phyloP scores from a whole-genome alignment of 2,797 vertebrate species.

The Naso thynnoides region DNA sequence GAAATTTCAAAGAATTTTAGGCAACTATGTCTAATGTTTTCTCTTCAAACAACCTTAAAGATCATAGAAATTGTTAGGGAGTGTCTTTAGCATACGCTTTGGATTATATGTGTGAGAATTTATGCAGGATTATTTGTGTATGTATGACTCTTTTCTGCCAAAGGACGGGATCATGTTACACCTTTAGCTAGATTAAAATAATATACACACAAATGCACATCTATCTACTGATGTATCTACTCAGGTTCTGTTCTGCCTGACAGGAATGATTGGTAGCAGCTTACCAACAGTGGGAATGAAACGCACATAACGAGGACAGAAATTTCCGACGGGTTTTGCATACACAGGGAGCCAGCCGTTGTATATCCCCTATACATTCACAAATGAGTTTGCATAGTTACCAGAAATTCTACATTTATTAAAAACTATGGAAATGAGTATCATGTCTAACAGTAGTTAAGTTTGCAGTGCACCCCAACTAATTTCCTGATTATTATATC shows the following conservation, averaged over 20 bases:
- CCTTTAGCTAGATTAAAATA: slow-evolving; percentile 7
- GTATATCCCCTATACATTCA: not conserved
- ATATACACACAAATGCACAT: not conserved
- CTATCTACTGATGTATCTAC: not conserved
- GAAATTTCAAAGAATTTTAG: not conserved
- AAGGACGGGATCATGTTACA: not conserved
- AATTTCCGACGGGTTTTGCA: not conserved
- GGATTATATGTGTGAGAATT: not conserved
- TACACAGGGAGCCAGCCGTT: not conserved
- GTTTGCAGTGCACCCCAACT: not conserved
- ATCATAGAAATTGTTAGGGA: not conserved
- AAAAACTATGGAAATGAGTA: not conserved
- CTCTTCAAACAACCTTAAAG: not conserved
- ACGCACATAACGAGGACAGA: too few relatives aligned
- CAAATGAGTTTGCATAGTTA: not conserved
- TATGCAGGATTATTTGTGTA: not conserved
- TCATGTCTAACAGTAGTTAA: not conserved
- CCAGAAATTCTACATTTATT: not conserved
- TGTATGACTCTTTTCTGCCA: not conserved
- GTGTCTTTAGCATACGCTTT: not conserved
- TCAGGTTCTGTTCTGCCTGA: not conserved
- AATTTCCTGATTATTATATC: slow-evolving; percentile 25
- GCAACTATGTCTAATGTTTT: not conserved
- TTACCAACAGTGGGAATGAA: slow-evolving; percentile 5
- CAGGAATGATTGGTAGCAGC: slow-evolving; percentile 13